Evolutionary conservation across 2,113 vertebrate species (phyloP).

Genomic region (Anser brachyrhynchus): DNA sequence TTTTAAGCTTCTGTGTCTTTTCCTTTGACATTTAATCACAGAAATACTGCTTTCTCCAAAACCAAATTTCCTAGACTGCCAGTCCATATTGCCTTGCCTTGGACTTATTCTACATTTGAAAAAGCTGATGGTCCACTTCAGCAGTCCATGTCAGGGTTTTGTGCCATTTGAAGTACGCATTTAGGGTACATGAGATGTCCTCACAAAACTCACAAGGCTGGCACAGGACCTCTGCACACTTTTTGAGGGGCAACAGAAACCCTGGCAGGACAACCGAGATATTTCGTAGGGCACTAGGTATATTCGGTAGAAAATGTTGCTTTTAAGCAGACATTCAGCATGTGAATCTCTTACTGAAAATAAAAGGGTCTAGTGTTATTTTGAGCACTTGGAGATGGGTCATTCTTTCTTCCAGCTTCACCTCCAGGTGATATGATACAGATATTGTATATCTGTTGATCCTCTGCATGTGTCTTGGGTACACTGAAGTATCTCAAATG

Average conservation of each 20-base stretch:
- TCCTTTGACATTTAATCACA: neutral
- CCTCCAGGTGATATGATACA: neutral
- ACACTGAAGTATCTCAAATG: neutral
- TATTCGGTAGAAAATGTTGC: neutral
- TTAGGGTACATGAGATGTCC: accelerated
- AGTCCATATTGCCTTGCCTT: neutral
- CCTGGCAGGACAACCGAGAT: neutral
- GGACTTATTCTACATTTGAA: neutral
- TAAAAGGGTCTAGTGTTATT: neutral
- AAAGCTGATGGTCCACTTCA: neutral
- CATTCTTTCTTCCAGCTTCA: neutral
- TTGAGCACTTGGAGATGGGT: neutral
- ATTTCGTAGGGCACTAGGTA: neutral
- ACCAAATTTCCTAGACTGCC: neutral
- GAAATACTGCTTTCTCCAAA: neutral
- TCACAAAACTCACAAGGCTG: neutral
- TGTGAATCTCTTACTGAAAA: neutral
- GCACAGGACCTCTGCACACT: neutral
- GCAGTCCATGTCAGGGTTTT: neutral
- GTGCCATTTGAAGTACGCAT: neutral
- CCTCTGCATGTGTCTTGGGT: neutral
- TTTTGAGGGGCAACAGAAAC: neutral
- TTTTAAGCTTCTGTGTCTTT: neutral
- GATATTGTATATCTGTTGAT: neutral
- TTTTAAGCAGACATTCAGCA: neutral